Conservation (phyloP, 2,888 invertebrate species). For the Lacanobia wlatinum region DNA sequence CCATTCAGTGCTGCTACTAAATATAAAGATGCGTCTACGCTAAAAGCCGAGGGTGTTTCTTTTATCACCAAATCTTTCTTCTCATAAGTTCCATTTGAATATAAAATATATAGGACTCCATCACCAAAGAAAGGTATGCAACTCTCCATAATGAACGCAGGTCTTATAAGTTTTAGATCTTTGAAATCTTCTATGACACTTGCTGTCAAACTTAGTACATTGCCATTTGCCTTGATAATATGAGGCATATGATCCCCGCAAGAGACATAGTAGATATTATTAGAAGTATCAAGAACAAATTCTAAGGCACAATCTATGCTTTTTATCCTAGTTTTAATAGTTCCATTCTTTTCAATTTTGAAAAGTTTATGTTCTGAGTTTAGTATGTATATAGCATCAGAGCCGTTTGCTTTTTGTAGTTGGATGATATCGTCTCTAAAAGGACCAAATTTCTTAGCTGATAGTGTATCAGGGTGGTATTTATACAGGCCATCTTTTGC, state of each 20-base stretch:
- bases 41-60: conserved; percentile 78
- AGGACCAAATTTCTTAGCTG: conserved; percentile 79
- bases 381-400: conserved; percentile 76
- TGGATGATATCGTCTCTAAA: conserved; percentile 80
- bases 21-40: conserved; percentile 81
- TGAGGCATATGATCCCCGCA: conserved; percentile 76
- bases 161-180: conserved; percentile 76
- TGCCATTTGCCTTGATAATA: conserved; percentile 73
- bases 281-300: conserved; percentile 83
- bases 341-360: conserved; percentile 77
- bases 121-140: conserved; percentile 81
- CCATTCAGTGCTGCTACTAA: conserved; percentile 80
- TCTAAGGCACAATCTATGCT: conserved; percentile 75
- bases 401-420: conserved; percentile 81
- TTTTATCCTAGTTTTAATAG: conserved; percentile 71
- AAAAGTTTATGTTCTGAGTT: conserved; percentile 74
- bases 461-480: conserved; percentile 75
- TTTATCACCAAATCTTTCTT: conserved; percentile 76
- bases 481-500: conserved; percentile 79
- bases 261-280: conserved; percentile 81
- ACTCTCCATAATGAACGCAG: conserved; percentile 82
- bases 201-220: conserved; percentile 64
- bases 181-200: conserved; percentile 76
- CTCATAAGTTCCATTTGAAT: conserved; percentile 78
- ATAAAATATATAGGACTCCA: conserved; percentile 74